Evolutionary conservation across 2,797 vertebrate species (phyloP).

Genomic region (Anabas testudineus): DNA sequence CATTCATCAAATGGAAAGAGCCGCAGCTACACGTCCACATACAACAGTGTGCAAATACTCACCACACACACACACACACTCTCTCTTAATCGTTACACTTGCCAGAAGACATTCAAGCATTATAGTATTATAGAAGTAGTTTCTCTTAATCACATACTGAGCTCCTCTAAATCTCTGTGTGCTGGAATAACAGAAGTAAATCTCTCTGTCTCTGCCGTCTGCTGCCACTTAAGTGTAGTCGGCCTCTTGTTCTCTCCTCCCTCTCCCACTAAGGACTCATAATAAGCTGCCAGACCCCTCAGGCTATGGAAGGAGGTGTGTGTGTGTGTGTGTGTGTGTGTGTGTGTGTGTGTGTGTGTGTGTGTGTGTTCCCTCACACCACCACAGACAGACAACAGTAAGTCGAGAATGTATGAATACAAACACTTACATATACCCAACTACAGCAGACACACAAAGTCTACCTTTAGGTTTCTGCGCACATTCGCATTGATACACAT

Average conservation of each 20-base stretch:
- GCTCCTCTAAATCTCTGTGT: slow-evolving; percentile 74
- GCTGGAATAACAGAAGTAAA: slow-evolving; percentile 70
- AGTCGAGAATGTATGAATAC: background rate
- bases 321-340: slow-evolving; percentile 2
- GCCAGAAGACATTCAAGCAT: slow-evolving; percentile 66
- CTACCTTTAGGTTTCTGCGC: slow-evolving; percentile 10
- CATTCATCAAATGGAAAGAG: slow-evolving; percentile 62
- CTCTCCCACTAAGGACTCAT: slow-evolving; percentile 71
- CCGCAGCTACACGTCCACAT: slow-evolving; percentile 10
- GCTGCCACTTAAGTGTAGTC: slow-evolving; percentile 70
- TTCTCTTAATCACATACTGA: slow-evolving; percentile 77
- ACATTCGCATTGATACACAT: slow-evolving; percentile 16
- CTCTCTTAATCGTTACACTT: slow-evolving; percentile 49
- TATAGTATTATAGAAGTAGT: slow-evolving; percentile 68
- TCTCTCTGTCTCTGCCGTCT: slow-evolving; percentile 69
- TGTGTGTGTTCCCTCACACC: slow-evolving; percentile 12
- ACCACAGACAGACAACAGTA: slow-evolving; percentile 33
- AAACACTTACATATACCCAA: slow-evolving; percentile 13
- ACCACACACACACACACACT: slow-evolving; percentile 2
- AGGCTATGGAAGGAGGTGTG: slow-evolving; percentile 51
- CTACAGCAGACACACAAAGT: slow-evolving; percentile 1
- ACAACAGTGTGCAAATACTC: slow-evolving; percentile 31
- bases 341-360: slow-evolving; percentile 3
- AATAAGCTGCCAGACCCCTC: slow-evolving; percentile 67
- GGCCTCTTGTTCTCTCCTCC: slow-evolving; percentile 72